These are phyloP conservation scores for Sphenopsis melanotis DNA, from an alignment of 2,797 vertebrate species.

Conservation along the genomic window DNA sequence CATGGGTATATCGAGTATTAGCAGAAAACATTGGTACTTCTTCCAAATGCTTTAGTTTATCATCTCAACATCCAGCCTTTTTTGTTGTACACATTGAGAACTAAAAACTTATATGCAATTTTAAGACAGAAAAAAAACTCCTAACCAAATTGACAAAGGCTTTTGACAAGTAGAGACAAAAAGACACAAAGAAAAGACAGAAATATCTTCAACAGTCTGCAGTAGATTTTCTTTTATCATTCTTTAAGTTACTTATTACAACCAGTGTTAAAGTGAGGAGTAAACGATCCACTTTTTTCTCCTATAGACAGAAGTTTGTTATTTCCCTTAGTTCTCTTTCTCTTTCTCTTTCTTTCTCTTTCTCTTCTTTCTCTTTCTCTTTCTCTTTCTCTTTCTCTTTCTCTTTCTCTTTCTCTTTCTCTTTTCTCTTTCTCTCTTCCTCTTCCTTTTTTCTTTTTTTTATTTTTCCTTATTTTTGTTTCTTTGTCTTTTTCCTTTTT, in stretches of 20 bases:
- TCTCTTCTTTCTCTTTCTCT: not conserved
- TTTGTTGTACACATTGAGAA: not conserved
- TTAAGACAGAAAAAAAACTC: rapidly evolving
- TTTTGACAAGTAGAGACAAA: not conserved
- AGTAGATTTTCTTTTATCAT: not conserved
- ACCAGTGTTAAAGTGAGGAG: not conserved
- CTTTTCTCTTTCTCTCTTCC: rapidly evolving
- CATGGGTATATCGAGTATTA: not conserved
- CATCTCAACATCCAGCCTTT: not conserved
- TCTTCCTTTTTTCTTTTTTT: too few species aligned
- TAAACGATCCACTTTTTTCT: not conserved
- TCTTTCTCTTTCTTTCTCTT: too few species aligned
- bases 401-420: not conserved
- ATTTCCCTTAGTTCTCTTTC: rapidly evolving
- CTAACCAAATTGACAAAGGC: too few species aligned
- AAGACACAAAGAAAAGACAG: not conserved
- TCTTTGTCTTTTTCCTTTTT: too few species aligned
- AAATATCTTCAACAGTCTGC: not conserved
- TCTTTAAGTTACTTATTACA: not conserved
- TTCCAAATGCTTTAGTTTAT: not conserved
- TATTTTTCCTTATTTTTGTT: too few species aligned
- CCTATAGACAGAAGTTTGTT: rapidly evolving
- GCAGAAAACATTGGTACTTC: rapidly evolving
- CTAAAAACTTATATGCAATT: not conserved
- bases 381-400: not conserved